These are phyloP conservation scores for Euclidia mi DNA, from an alignment of 2,888 invertebrate genomes.

Conservation along the genomic window DNA sequence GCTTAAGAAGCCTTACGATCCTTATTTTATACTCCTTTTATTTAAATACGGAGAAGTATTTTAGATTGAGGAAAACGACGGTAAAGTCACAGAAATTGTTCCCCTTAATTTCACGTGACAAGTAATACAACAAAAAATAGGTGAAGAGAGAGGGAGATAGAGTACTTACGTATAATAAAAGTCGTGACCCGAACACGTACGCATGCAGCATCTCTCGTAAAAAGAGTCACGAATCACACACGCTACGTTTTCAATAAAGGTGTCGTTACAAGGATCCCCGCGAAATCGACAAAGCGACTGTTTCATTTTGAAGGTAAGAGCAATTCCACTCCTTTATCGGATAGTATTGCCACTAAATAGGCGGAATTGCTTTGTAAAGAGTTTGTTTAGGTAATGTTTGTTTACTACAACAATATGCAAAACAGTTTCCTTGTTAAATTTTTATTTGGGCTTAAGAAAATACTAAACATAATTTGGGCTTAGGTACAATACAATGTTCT, in stretches of 20 bases:
- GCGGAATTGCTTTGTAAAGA: conserved; percentile 75
- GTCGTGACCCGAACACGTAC: conserved; percentile 56
- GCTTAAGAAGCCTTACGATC: conserved; percentile 42
- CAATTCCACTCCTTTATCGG: conserved; percentile 83
- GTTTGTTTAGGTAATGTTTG: conserved; percentile 67
- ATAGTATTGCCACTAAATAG: conserved; percentile 81
- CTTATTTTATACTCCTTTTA: conserved; percentile 40
- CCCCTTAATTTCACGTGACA: conserved; percentile 32
- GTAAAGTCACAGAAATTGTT: conserved; percentile 25
- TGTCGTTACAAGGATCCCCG: conserved; percentile 76
- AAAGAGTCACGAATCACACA: conserved; percentile 70
- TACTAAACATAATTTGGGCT: not conserved
- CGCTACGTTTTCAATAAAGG: conserved; percentile 79
- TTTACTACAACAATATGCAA: conserved; percentile 60
- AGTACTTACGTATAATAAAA: conserved; percentile 57
- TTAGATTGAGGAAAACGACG: conserved; percentile 32
- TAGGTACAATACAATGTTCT: too few species aligned
- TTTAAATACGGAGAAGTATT: conserved; percentile 38
- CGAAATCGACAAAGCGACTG: conserved; percentile 82
- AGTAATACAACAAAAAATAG: conserved; percentile 25
- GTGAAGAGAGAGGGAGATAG: conserved; percentile 23
- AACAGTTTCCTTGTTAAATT: conserved; percentile 6
- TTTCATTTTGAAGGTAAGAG: conserved; percentile 83
- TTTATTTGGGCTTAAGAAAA: conserved; percentile 24
- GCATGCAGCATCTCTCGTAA: conserved; percentile 60